Percentiles rank a stretch among this genome's conserved stretches.
phyloP scores from a whole-genome alignment of 2,113 vertebrate genomes.

The Todiramphus saurophagus region DNA sequence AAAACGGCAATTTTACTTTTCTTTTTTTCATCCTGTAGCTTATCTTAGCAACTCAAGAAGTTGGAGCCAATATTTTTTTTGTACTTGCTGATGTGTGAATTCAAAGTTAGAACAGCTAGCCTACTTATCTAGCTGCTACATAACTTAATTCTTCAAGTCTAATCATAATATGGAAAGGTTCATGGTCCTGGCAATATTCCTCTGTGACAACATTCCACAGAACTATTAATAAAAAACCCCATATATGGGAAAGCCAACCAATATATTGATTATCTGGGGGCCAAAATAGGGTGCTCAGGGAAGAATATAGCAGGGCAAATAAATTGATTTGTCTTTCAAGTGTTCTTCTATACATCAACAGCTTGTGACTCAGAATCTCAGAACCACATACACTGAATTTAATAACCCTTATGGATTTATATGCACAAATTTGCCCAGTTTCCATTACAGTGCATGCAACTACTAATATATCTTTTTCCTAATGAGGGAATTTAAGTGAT shows the following conservation, averaged over 20 bases:
- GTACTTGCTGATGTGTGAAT: not conserved
- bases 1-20: not conserved
- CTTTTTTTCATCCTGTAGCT: not conserved
- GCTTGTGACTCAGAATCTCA: not conserved
- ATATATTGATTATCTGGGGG: not conserved
- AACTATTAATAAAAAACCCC: not conserved
- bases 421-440: not conserved
- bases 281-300: not conserved
- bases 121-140: not conserved
- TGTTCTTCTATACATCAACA: not conserved
- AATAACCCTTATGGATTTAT: not conserved
- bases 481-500: not conserved
- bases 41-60: not conserved
- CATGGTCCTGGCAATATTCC: not conserved
- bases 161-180: not conserved
- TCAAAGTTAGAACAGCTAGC: not conserved
- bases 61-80: not conserved
- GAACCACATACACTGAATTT: not conserved
- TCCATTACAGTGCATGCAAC: not conserved
- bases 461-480: not conserved
- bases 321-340: not conserved
- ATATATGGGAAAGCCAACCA: not conserved
- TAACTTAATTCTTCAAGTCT: not conserved
- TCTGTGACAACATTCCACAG: not conserved
- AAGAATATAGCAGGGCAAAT: not conserved